phyloP scores from a whole-genome alignment of 2,113 vertebrate species.

The Albula glossodonta region DNA sequence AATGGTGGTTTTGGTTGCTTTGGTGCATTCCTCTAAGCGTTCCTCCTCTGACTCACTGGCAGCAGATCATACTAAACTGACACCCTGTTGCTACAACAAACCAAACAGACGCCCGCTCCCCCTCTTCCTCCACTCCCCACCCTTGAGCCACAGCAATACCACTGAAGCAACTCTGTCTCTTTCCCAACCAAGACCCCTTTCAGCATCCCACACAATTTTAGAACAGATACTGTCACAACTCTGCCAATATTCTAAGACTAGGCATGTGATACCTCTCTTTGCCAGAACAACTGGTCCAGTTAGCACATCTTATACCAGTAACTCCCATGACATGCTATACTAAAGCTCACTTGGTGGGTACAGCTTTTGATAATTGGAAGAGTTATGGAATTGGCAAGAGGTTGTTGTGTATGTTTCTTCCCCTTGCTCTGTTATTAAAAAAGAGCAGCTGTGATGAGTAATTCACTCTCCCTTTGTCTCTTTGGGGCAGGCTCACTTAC shows the following conservation, averaged over 20 bases:
- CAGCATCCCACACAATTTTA: conserved; percentile 1
- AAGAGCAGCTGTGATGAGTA: not conserved
- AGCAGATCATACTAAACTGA: conserved; percentile 24
- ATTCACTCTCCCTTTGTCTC: not conserved
- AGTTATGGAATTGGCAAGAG: not conserved
- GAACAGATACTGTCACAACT: not conserved
- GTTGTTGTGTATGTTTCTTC: not conserved
- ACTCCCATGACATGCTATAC: not conserved
- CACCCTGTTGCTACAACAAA: conserved; percentile 49
- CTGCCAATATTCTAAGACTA: not conserved
- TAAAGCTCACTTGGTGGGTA: not conserved
- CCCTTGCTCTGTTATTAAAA: not conserved
- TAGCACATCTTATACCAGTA: conserved; percentile 1
- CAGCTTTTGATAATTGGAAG: not conserved
- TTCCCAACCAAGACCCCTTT: conserved; percentile 15
- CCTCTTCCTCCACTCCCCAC: conserved; percentile 21
- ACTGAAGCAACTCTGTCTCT: conserved; percentile 22
- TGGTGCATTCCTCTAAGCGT: conserved; percentile 34
- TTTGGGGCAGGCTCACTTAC: not conserved
- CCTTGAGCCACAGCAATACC: conserved; percentile 27
- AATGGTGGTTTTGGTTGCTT: conserved; percentile 26
- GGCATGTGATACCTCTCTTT: not conserved
- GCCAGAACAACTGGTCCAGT: not conserved
- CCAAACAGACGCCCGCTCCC: conserved; percentile 36
- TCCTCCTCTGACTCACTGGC: conserved; percentile 42